Evolutionary conservation across 2,888 invertebrate species (phyloP).

Genomic region (Acronicta alni): DNA sequence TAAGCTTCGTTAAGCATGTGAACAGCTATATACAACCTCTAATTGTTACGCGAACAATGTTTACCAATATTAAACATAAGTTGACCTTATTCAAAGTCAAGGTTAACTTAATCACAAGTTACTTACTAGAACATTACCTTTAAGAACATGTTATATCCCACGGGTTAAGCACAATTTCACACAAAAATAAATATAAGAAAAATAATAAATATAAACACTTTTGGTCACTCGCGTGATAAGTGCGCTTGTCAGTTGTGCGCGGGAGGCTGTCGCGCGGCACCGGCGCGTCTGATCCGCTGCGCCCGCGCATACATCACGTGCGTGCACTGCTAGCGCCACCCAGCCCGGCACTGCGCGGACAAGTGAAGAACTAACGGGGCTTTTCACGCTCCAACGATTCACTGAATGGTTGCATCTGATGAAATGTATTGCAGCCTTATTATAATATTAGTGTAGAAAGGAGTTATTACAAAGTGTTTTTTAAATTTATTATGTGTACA

Average conservation of each 20-base stretch:
- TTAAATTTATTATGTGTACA: slow-evolving; percentile 37
- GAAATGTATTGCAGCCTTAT: slow-evolving; percentile 54
- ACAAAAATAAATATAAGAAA: slow-evolving; percentile 46
- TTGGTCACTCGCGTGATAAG: slow-evolving; percentile 82
- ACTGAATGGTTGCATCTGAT: slow-evolving; percentile 64
- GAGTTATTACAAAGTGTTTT: slow-evolving; percentile 41
- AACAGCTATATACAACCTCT: slow-evolving; percentile 59
- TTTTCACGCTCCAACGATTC: slow-evolving; percentile 77
- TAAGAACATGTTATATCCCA: slow-evolving; percentile 66
- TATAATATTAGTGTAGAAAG: slow-evolving; percentile 44
- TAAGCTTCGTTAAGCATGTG: slow-evolving; percentile 59
- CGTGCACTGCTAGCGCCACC: slow-evolving; percentile 75
- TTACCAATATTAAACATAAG: slow-evolving; percentile 62
- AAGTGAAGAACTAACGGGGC: slow-evolving; percentile 75
- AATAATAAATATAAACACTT: slow-evolving; percentile 61
- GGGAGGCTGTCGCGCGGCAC: slow-evolving; percentile 85
- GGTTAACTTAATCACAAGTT: slow-evolving; percentile 57
- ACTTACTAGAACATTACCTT: slow-evolving; percentile 68
- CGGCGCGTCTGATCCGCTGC: slow-evolving; percentile 79
- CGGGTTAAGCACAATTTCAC: slow-evolving; percentile 58
- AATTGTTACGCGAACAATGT: slow-evolving; percentile 67
- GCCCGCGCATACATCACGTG: slow-evolving; percentile 86
- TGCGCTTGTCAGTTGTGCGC: slow-evolving; percentile 72
- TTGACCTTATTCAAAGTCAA: slow-evolving; percentile 62
- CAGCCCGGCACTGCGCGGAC: slow-evolving; percentile 71